Evolutionary conservation across 2,888 invertebrate genomes (phyloP), one percentile per base, ranked within the genome.

Genomic region (Xylocampa areola): DNA sequence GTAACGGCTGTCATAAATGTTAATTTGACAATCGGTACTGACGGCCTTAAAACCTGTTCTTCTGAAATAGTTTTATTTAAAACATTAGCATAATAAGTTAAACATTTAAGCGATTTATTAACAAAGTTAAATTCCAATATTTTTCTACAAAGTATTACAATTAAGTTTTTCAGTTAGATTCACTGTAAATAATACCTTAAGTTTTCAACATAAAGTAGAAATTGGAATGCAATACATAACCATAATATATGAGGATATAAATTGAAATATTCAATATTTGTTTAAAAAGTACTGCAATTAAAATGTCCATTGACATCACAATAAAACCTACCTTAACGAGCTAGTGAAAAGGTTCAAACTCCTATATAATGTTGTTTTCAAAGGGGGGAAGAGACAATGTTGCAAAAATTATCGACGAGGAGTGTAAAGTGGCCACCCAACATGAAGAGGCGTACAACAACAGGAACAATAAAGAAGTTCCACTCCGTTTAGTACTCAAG

Each of bases 351-450:
- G 48, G 19, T 45, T 1, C 0, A 60, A 32, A 23, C 39, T 49
- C 3, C 8, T 21, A 37, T 43, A n/a, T 4, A 6, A 14, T 13
- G 7, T 17, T 49, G 1, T 14, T 33, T n/a, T 19, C 35, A 35
- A 16, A 29, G 60, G 60, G 72, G 39, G 41, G 55, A 35, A n/a
- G 65, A 63, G 47, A 79, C 78, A 79, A 66, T 76, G 81, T 79
- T 78, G 76, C 81, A 68, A 66, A 66, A 61, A 65, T 66, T 49
- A 73, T 61, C 51, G 43, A 35, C 17, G 21, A 27, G 19, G 53
- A 63, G 63, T 68, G 70, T 57, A 35, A 77, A 65, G 53, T 69
- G 82, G 69, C 88, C 88, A 88, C 88, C 87, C 89, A 86, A 64
- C 57, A 49, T 52, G 74, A 10, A 48, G 47, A 40, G 35, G 37